phyloP scores from a whole-genome alignment of 1,140 invertebrate genomes.

The Acyrthosiphon pisum region DNA sequence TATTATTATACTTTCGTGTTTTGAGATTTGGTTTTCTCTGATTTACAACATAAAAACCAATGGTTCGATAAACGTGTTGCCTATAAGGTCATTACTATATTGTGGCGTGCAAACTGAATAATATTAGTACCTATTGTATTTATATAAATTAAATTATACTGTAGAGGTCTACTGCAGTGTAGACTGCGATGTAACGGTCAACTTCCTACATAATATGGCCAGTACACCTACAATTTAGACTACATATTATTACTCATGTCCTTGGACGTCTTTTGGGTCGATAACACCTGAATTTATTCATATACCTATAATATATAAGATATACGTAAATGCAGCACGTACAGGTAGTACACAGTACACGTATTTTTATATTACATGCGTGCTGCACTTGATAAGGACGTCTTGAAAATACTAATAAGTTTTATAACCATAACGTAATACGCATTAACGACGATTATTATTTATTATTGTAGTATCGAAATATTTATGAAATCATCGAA shows the following conservation, averaged over 20 bases:
- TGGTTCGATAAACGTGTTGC: background rate
- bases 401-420: background rate
- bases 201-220: constrained; percentile 31
- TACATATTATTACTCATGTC: constrained; percentile 12
- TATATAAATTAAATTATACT: background rate
- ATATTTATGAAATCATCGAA: constrained; percentile 25
- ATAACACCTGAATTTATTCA: constrained; percentile 44
- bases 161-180: background rate
- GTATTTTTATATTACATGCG: background rate
- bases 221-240: constrained; percentile 36
- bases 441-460: background rate
- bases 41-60: background rate
- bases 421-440: background rate
- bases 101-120: background rate
- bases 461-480: background rate
- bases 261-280: constrained; percentile 40
- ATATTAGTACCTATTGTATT: background rate
- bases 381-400: background rate
- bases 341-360: background rate
- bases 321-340: constrained; percentile 27
- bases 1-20: background rate
- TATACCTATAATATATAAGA: background rate
- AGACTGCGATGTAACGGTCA: constrained; percentile 31
- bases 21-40: background rate
- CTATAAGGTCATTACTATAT: background rate